Conservation (phyloP, 2,888 invertebrate genomes). For the Caenorhabditis sp. region DNA sequence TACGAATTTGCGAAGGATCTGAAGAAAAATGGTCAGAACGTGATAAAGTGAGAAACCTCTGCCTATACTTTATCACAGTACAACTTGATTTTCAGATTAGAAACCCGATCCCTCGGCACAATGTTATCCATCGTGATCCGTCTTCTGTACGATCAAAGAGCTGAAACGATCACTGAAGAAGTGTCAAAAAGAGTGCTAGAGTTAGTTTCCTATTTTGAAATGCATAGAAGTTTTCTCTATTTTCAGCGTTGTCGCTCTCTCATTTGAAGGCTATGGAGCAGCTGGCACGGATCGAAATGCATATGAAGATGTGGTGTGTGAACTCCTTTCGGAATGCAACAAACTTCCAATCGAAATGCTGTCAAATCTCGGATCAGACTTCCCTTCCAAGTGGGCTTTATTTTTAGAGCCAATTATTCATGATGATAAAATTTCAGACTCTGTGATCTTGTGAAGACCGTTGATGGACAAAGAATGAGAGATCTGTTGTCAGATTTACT, state of each 20-base stretch:
- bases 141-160: slow-evolving; percentile 67
- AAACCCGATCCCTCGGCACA: slow-evolving; percentile 67
- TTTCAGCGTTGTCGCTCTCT: slow-evolving; percentile 67
- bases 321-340: slow-evolving; percentile 65
- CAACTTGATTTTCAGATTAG: slow-evolving; percentile 64
- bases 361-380: slow-evolving; percentile 64
- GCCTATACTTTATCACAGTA: neutral
- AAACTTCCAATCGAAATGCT: slow-evolving; percentile 61
- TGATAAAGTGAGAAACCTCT: slow-evolving; percentile 51
- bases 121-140: slow-evolving; percentile 70
- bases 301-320: slow-evolving; percentile 68
- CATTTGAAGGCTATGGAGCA: slow-evolving; percentile 64
- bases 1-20: slow-evolving; percentile 76
- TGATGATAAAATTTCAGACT: slow-evolving; percentile 24
- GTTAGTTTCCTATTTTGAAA: slow-evolving; percentile 10
- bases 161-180: slow-evolving; percentile 56
- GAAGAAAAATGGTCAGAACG: slow-evolving; percentile 74
- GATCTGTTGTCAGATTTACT: slow-evolving; percentile 39
- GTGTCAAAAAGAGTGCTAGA: slow-evolving; percentile 62
- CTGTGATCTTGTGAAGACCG: slow-evolving; percentile 70
- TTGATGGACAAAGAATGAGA: slow-evolving; percentile 65
- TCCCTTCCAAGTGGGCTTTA: slow-evolving; percentile 49
- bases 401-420: neutral
- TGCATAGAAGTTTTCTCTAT: neutral
- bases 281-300: slow-evolving; percentile 62